Evolutionary conservation across 1,140 invertebrate species (phyloP), one percentile per base, ranked within the genome.

Genomic region (Magallana gigas): DNA sequence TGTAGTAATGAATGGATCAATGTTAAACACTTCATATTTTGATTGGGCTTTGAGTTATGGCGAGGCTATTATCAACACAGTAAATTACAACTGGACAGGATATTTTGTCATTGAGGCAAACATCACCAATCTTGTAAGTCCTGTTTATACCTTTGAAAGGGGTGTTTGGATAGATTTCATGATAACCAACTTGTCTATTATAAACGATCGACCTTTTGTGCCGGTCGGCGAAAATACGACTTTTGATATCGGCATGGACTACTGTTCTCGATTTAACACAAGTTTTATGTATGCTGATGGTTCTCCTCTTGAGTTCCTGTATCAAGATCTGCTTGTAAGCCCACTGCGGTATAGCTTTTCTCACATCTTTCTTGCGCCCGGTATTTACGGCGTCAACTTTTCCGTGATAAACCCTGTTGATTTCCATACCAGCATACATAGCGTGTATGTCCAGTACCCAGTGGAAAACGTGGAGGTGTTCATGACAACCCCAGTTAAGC

Each of bases 131-230:
- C 60, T 91, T 5, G 87, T 91, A 0, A 88, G 64, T 11, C 85
- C 85, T 9, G 14, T 36, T 8, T n/a, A 85, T 29, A 81, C 87
- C 7, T 87, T 80, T 71, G 64, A 71, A 11, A 76, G 84, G 48
- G 85, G 84, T 14, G 88, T 91, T 36, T 91, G 90, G 90, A 85
- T 91, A 23, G 90, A 91, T 64, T 91, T 89, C 84, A 59, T 76
- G 7, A 89, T 91, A 8, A 91, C 87, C 8, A 85, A 88, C 29
- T 29, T 91, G 8, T 18, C 83, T 1, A 71, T 91, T 5, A 62
- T 8, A 8, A 81, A 89, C 57, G 88, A 91, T 68, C 48, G 84
- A 16, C 57, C 83, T 8, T 91, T 84, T 57, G 57, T 89, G n/a
- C 88, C 88, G 23, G 90, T 91, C 0, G 87, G 84, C 12, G 88